These are phyloP conservation scores for Prionailurus bengalensis DNA, from an alignment of 2,113 vertebrate species.

Conservation along the genomic window DNA sequence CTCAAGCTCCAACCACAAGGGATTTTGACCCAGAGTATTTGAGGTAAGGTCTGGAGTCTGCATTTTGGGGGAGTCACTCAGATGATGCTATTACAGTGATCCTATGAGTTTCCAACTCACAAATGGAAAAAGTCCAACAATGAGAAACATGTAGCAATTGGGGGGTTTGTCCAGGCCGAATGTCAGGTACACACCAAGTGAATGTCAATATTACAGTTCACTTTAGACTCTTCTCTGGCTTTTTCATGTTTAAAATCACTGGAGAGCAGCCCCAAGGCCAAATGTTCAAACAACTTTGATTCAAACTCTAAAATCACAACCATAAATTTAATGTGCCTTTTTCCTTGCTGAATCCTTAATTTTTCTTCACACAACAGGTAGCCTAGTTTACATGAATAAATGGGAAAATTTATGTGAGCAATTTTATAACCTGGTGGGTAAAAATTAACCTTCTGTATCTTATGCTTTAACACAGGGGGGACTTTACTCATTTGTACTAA, in stretches of 20 bases:
- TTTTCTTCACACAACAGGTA: slow-evolving; percentile 61
- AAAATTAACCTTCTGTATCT: slow-evolving; percentile 65
- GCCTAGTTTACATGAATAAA: slow-evolving; percentile 69
- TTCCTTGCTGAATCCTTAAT: slow-evolving; percentile 62
- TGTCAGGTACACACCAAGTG: neutral
- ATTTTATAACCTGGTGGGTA: slow-evolving; percentile 65
- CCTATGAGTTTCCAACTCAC: neutral
- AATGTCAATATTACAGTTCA: neutral
- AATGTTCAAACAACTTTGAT: neutral
- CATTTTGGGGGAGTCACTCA: neutral
- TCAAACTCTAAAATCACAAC: slow-evolving; percentile 54
- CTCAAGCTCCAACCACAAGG: neutral
- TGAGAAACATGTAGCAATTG: neutral
- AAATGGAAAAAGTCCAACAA: neutral
- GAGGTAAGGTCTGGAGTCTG: neutral
- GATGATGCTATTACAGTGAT: neutral
- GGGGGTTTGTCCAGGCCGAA: neutral
- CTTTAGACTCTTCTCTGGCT: neutral
- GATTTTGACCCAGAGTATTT: neutral
- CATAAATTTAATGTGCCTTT: slow-evolving; percentile 60
- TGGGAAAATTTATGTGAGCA: slow-evolving; percentile 71
- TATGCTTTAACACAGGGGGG: neutral
- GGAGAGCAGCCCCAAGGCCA: neutral
- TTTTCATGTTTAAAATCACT: slow-evolving; percentile 6
- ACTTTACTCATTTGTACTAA: slow-evolving; percentile 49